These are phyloP conservation scores for Trachelus iudaicus DNA, from an alignment of 2,888 invertebrate species.

Conservation along the genomic window DNA sequence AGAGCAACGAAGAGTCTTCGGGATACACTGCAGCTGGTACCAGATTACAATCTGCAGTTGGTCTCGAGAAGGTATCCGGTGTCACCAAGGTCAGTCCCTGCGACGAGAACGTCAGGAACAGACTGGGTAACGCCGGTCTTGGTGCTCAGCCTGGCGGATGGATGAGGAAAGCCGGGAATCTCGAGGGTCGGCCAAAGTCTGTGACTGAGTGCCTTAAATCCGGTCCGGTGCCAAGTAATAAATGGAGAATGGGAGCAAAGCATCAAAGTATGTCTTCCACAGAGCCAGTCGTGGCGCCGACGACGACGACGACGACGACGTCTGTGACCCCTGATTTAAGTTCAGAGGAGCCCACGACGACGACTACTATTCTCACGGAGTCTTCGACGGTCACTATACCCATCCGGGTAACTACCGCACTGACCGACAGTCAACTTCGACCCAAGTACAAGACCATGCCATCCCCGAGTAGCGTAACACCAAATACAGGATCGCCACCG, in stretches of 20 bases:
- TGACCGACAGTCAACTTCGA: slow-evolving; percentile 49
- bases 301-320: slow-evolving; percentile 7
- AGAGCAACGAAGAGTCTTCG: slow-evolving; percentile 17
- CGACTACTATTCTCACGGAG: slow-evolving; percentile 67
- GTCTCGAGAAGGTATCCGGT: slow-evolving; percentile 9
- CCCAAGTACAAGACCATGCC: slow-evolving; percentile 72
- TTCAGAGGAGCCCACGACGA: slow-evolving; percentile 18
- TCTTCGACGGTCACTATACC: slow-evolving; percentile 70
- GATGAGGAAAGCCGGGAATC: slow-evolving; percentile 37
- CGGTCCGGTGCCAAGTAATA: slow-evolving; percentile 46
- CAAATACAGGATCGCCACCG: slow-evolving; percentile 56
- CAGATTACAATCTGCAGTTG: neutral
- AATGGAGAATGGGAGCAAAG: slow-evolving; percentile 61
- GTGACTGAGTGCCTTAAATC: slow-evolving; percentile 54
- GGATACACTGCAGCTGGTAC: slow-evolving; percentile 5
- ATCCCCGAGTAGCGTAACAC: slow-evolving; percentile 65
- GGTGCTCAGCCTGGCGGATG: slow-evolving; percentile 16
- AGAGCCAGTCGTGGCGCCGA: slow-evolving; percentile 36
- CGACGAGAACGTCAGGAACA: slow-evolving; percentile 49
- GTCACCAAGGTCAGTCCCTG: slow-evolving; percentile 59
- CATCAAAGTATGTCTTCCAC: slow-evolving; percentile 41
- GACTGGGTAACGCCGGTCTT: slow-evolving; percentile 31
- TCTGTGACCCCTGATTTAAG: slow-evolving; percentile 16
- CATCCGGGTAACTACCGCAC: slow-evolving; percentile 60
- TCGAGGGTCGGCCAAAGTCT: slow-evolving; percentile 51